Conservation (phyloP, 30 jellyfish, hydroid and myxozoan genomes). For the Pseudorhiza aurosa region DNA sequence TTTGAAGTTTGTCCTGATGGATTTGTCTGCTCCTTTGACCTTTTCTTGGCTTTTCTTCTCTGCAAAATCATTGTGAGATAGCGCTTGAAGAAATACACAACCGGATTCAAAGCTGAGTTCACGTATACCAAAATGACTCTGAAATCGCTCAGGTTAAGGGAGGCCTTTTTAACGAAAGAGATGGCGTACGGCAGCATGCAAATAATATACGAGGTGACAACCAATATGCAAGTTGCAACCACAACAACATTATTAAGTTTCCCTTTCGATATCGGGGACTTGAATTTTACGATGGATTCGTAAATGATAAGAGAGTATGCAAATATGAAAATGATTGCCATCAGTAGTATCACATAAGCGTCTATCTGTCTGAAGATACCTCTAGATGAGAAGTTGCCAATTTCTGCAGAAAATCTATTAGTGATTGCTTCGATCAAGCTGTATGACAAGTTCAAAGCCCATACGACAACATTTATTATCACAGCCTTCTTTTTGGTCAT, state of each 20-base stretch:
- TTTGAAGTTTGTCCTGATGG: too few relatives aligned
- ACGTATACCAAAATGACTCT: not conserved
- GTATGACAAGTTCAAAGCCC: not conserved
- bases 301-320: constrained; percentile 1
- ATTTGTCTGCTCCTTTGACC: not conserved
- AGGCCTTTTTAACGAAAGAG: not conserved
- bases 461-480: not conserved
- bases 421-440: not conserved
- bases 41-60: not conserved
- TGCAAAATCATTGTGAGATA: not conserved
- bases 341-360: not conserved
- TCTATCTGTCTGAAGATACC: not conserved
- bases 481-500: constrained; percentile 32
- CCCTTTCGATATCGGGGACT: not conserved
- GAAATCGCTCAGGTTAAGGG: not conserved
- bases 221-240: constrained; percentile 9
- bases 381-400: not conserved
- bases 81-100: not conserved
- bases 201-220: constrained; percentile 1
- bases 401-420: not conserved
- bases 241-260: not conserved
- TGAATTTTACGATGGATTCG: not conserved
- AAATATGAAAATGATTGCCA: not conserved
- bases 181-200: constrained; percentile 36
- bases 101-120: not conserved